These are phyloP conservation scores for Triplophysa rosa DNA, from an alignment of 2,113 vertebrate genomes.

Conservation along the genomic window DNA sequence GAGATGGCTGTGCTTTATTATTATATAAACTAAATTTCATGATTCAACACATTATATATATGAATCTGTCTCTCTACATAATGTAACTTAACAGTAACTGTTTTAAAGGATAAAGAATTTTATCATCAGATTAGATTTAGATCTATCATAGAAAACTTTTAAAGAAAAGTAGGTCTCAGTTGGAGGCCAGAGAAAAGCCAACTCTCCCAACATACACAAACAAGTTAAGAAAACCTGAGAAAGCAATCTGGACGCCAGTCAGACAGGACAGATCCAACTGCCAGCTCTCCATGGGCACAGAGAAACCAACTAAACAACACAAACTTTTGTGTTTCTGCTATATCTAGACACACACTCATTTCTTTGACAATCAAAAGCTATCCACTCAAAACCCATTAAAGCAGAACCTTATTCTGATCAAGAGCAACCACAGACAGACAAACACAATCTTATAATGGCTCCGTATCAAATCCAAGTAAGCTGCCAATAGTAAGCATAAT, in stretches of 20 bases:
- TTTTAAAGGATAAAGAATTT: background rate
- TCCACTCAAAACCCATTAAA: constrained; percentile 15
- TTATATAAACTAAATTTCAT: background rate
- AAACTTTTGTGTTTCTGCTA: background rate
- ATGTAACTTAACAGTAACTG: no score
- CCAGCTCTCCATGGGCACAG: constrained; percentile 17
- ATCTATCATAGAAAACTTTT: background rate
- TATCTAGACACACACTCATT: background rate
- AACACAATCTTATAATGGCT: background rate
- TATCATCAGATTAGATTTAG: background rate
- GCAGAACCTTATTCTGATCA: constrained; percentile 6
- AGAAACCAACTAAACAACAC: constrained; percentile 8
- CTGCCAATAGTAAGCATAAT: background rate
- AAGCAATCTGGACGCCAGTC: constrained; percentile 20
- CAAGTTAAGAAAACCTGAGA: constrained; percentile 1
- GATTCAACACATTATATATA: background rate
- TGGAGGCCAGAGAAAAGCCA: constrained; percentile 19
- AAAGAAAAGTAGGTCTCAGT: constrained; percentile 28
- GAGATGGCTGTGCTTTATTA: no score
- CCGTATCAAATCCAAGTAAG: constrained; percentile 1
- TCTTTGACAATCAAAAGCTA: constrained; percentile 3
- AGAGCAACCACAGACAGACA: constrained; percentile 3
- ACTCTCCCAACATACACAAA: constrained; percentile 16
- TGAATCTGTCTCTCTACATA: no score
- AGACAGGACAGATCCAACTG: background rate